Evolutionary conservation across 2,113 vertebrate genomes (phyloP), one percentile per base, ranked within the genome.

Genomic region (Haplochromis burtoni): DNA sequence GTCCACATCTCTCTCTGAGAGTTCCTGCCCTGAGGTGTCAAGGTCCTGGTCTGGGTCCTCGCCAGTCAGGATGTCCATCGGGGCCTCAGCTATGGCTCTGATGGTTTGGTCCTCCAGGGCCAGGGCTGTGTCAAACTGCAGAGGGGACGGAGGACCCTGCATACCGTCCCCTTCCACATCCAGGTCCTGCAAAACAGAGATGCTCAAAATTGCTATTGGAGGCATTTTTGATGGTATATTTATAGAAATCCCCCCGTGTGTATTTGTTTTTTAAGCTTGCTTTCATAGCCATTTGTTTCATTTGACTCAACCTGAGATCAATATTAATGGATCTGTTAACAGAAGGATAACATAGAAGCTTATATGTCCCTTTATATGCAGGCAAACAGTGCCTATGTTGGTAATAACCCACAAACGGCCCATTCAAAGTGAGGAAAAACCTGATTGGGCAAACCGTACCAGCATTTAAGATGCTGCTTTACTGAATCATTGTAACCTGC

Each of bases 111-210:
- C 97, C 89, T 97, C 98, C 68, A 98, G 95, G 21, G 95, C 96
- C 45, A 97, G 87, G 0, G 98, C 97, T 2, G 98, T 98, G 84
- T 99, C 98, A 35, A 99, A 98, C 91, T 98, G 98, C 79, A 99
- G 95, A 3, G 98, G 98, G 35, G 98, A 99, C 0, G 98, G 98
- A 9, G 98, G 98, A 12, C 97, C 98, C 92, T 98, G 98, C 97
- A 98, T 95, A 0, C 98, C 97, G 2, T 99, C 98, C 0, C 98
- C 98, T 88, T 98, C 98, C 92, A 99, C 98, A 42, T 99, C 98
- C 95, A 99, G 95, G 93, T 99, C 98, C 98, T 99, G 87, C 17
- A 40, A 5, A 47, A 83, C 29, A 87, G 26, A 6, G 7, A 82
- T 3, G 24, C 45, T 11, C 45, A 53, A 54, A 26, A 55, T 61